These are phyloP conservation scores for Apostichopus leukothele DNA, from an alignment of 53 echinoderm and acorn worm species.

Conservation along the genomic window DNA sequence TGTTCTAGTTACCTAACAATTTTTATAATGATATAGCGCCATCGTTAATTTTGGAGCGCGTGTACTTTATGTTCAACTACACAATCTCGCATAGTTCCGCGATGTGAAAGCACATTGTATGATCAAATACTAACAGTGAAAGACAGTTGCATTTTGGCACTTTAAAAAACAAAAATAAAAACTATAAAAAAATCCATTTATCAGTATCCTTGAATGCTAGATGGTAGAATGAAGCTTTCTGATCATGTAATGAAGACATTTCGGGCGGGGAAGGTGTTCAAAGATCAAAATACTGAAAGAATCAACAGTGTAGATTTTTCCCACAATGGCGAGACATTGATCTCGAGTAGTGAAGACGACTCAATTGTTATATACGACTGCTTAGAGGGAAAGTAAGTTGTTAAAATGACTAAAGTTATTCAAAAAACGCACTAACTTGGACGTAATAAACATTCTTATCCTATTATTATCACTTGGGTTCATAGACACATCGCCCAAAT, in stretches of 20 bases:
- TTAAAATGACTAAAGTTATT: too few species aligned
- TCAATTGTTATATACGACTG: slow-evolving; percentile 99
- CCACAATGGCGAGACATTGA: slow-evolving; percentile 95
- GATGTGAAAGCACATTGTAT: not conserved
- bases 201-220: too few species aligned
- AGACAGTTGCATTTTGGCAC: too few species aligned
- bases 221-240: slow-evolving; percentile 87
- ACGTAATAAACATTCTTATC: too few species aligned
- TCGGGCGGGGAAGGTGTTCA: slow-evolving; percentile 94
- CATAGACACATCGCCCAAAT: too few species aligned
- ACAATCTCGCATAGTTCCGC: not conserved
- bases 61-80: not conserved
- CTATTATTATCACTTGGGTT: too few species aligned
- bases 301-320: slow-evolving; percentile 99
- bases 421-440: too few species aligned
- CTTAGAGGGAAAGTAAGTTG: slow-evolving; percentile 97
- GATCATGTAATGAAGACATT: slow-evolving; percentile 95
- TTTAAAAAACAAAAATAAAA: too few species aligned
- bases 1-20: too few species aligned
- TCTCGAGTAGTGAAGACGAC: slow-evolving; percentile 99
- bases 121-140: too few species aligned
- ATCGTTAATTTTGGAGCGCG: not conserved
- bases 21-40: not conserved
- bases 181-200: too few species aligned
- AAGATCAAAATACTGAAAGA: slow-evolving; percentile 94